phyloP scores from a whole-genome alignment of 2,113 vertebrate genomes.

The Myrmecobius fasciatus region DNA sequence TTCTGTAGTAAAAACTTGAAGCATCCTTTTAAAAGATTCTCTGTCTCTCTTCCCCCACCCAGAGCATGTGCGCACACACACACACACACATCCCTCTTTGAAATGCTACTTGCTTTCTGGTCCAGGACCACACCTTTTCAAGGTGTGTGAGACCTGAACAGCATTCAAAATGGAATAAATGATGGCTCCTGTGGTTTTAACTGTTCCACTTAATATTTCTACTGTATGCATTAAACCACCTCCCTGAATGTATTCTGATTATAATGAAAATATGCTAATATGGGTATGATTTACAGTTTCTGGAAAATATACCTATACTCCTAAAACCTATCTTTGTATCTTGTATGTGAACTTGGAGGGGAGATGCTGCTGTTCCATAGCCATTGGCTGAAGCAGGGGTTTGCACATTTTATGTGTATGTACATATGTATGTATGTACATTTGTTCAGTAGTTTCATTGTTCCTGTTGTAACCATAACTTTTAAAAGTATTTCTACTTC shows the following conservation, averaged over 20 bases:
- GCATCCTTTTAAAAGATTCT: conserved; percentile 79
- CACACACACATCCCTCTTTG: conserved; percentile 66
- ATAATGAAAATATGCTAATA: conserved; percentile 74
- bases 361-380: conserved; percentile 23
- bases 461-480: conserved; percentile 48
- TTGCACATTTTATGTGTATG: neutral
- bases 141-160: conserved; percentile 83
- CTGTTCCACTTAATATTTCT: conserved; percentile 67
- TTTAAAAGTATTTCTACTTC: conserved; percentile 46
- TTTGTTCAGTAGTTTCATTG: conserved; percentile 52
- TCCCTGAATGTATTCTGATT: conserved; percentile 62
- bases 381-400: conserved; percentile 59
- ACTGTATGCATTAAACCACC: conserved; percentile 58
- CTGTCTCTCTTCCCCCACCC: conserved; percentile 12
- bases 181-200: conserved; percentile 79
- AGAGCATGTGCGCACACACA: too few relatives aligned
- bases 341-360: conserved; percentile 71
- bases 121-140: conserved; percentile 83
- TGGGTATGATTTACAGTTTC: conserved; percentile 73
- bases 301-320: conserved; percentile 70
- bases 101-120: conserved; percentile 76
- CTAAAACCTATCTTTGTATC: conserved; percentile 52
- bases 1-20: conserved; percentile 81
- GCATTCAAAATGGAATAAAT: conserved; percentile 76
- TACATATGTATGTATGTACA: accelerated